Percentiles rank a stretch among this genome's conserved stretches.
These are phyloP conservation scores for Danionella cerebrum DNA, from an alignment of 2,113 vertebrate species.

Conservation along the genomic window DNA sequence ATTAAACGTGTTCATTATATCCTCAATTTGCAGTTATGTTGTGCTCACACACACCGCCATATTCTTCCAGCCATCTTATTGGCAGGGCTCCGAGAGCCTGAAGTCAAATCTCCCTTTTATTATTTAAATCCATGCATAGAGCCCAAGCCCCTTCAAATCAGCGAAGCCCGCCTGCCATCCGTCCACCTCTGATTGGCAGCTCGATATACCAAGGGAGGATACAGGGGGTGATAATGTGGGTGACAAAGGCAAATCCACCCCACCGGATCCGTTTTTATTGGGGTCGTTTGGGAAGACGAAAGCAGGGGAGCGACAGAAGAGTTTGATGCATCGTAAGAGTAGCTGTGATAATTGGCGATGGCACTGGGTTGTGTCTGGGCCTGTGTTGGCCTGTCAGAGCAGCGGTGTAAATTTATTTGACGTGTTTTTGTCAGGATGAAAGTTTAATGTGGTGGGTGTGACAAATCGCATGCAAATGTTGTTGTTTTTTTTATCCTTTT, in stretches of 20 bases:
- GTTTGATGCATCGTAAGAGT: slow-evolving; percentile 77
- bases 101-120: slow-evolving; percentile 73
- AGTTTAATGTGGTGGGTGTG: slow-evolving; percentile 90
- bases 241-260: slow-evolving; percentile 65
- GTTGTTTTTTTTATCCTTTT: slow-evolving; percentile 84
- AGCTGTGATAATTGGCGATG: slow-evolving; percentile 77
- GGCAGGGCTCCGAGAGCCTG: slow-evolving; percentile 61
- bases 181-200: slow-evolving; percentile 72
- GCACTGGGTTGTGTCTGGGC: slow-evolving; percentile 67
- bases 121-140: slow-evolving; percentile 72
- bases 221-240: slow-evolving; percentile 63
- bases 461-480: slow-evolving; percentile 98
- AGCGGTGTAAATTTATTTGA: slow-evolving; percentile 94
- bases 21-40: slow-evolving; percentile 74
- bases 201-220: slow-evolving; percentile 63
- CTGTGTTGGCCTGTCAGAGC: slow-evolving; percentile 82
- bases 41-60: slow-evolving; percentile 34
- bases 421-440: slow-evolving; percentile 96
- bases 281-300: slow-evolving; percentile 56
- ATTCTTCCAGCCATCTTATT: slow-evolving; percentile 64
- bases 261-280: slow-evolving; percentile 80
- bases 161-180: slow-evolving; percentile 36
- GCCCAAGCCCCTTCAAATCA: slow-evolving; percentile 65
- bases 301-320: slow-evolving; percentile 1
- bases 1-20: slow-evolving; percentile 77